These are phyloP conservation scores for Yponomeuta plumbellus DNA, from an alignment of 2,888 invertebrate genomes.

Conservation along the genomic window DNA sequence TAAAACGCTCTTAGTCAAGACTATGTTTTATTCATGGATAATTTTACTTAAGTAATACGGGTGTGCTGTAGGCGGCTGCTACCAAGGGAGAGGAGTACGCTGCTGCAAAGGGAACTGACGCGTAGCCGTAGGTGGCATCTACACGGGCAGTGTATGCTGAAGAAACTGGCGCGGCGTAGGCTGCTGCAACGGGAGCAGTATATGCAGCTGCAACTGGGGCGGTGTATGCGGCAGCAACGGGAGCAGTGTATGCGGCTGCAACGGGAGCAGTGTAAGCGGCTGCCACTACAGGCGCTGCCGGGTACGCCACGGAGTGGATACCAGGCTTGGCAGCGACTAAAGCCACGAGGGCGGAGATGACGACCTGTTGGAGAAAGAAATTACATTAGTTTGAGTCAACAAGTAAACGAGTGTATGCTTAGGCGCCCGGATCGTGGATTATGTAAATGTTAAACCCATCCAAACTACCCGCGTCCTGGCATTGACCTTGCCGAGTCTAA, in stretches of 20 bases:
- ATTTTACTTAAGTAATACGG: neutral
- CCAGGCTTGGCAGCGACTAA: slow-evolving; percentile 63
- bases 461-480: too few relatives aligned
- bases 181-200: slow-evolving; percentile 39
- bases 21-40: neutral
- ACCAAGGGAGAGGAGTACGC: slow-evolving; percentile 25
- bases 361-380: slow-evolving; percentile 39
- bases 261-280: slow-evolving; percentile 37
- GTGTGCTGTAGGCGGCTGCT: slow-evolving; percentile 8
- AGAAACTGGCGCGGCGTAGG: slow-evolving; percentile 23
- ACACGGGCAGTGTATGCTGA: slow-evolving; percentile 21
- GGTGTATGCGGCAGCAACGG: slow-evolving; percentile 43
- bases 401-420: neutral
- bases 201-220: slow-evolving; percentile 53
- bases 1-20: neutral
- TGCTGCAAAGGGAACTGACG: slow-evolving; percentile 14
- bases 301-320: slow-evolving; percentile 46
- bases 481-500: too few relatives aligned
- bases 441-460: too few relatives aligned
- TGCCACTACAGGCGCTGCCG: slow-evolving; percentile 40
- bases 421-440: too few relatives aligned
- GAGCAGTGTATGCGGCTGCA: slow-evolving; percentile 42
- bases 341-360: slow-evolving; percentile 54
- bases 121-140: neutral
- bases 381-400: neutral